These are phyloP conservation scores for Spinus olivaceus DNA, from an alignment of 2,797 vertebrate species.

Conservation along the genomic window DNA sequence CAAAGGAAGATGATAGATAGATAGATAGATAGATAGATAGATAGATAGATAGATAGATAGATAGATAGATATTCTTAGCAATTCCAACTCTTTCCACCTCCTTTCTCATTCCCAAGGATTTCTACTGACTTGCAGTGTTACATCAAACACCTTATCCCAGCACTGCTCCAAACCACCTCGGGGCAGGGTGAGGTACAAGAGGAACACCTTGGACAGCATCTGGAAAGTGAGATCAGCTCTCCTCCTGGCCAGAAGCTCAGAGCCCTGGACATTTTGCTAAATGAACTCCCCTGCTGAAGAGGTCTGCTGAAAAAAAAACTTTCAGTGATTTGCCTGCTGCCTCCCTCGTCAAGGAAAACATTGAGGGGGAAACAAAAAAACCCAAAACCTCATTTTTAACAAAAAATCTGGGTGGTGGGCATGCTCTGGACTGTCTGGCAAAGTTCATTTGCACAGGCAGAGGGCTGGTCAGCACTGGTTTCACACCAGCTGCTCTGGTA, in stretches of 20 bases:
- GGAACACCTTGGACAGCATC: background rate
- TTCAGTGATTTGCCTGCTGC: background rate
- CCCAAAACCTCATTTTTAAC: background rate
- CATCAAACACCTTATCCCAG: background rate
- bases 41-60: too few species aligned
- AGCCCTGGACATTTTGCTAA: background rate
- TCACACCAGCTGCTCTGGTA: background rate
- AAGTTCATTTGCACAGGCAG: background rate
- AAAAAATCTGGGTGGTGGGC: background rate
- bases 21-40: too few species aligned
- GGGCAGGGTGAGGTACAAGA: background rate
- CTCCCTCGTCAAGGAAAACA: background rate
- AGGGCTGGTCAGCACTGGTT: background rate
- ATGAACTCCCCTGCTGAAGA: background rate
- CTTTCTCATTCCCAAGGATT: background rate
- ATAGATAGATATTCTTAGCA: background rate
- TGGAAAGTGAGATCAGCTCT: background rate
- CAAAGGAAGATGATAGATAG: background rate
- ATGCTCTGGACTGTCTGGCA: background rate
- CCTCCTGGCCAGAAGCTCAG: background rate
- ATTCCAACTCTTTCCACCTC: background rate
- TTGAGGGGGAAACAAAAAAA: fast-evolving
- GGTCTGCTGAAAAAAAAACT: background rate
- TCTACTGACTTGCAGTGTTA: background rate
- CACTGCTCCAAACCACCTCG: fast-evolving